Conservation (phyloP, 1,140 invertebrate genomes). For the Rhagoletis pomonella region DNA sequence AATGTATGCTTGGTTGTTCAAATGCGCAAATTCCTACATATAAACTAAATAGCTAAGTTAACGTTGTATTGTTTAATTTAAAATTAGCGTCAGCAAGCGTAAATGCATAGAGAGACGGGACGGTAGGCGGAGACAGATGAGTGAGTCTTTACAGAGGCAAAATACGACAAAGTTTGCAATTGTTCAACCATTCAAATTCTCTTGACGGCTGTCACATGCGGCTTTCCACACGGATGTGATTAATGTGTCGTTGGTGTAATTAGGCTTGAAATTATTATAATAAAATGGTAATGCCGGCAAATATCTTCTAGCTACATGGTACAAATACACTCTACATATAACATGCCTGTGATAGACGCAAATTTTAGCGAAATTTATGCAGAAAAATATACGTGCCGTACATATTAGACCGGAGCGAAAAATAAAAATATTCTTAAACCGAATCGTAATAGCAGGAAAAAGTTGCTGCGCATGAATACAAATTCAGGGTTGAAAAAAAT, state of each 20-base stretch:
- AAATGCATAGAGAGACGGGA: too few species aligned
- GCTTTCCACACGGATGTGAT: slow-evolving; percentile 25
- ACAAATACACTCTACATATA: background rate
- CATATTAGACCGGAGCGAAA: too few species aligned
- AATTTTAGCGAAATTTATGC: background rate
- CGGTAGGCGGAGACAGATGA: background rate
- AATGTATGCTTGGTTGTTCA: background rate
- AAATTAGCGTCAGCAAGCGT: slow-evolving; percentile 16
- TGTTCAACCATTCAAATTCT: slow-evolving; percentile 1
- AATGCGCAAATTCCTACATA: background rate
- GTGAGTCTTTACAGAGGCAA: background rate
- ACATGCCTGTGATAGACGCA: background rate
- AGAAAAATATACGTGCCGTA: background rate
- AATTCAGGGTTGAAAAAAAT: too few species aligned
- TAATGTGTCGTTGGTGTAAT: slow-evolving; percentile 29
- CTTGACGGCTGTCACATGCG: background rate
- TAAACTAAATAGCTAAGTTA: background rate
- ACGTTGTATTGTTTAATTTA: background rate
- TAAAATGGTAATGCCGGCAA: slow-evolving; percentile 23
- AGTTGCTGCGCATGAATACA: too few species aligned
- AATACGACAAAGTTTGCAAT: slow-evolving; percentile 18
- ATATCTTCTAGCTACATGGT: background rate
- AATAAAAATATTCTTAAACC: too few species aligned
- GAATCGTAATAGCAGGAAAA: background rate
- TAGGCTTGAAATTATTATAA: slow-evolving; percentile 44